phyloP scores from a whole-genome alignment of 2,888 invertebrate species.

The Mylabris sibirica region DNA sequence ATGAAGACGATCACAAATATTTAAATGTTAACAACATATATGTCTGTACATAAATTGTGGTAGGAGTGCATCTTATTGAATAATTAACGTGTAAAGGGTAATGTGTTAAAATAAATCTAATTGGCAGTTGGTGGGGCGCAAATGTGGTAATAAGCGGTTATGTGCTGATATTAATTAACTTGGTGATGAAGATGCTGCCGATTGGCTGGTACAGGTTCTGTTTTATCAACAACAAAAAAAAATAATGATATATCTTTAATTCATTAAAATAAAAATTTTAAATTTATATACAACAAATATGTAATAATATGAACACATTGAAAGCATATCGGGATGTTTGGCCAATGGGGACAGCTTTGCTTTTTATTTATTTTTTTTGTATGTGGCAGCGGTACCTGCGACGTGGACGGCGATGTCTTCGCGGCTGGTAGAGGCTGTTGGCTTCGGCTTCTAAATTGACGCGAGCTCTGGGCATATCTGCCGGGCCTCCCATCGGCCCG shows the following conservation, averaged over 20 bases:
- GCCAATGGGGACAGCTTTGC: constrained; percentile 1
- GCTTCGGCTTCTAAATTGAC: constrained; percentile 50
- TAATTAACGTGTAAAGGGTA: constrained; percentile 23
- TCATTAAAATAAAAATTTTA: neutral
- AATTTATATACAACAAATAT: neutral
- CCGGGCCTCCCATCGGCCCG: constrained; percentile 54
- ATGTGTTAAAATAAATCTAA: constrained; percentile 17
- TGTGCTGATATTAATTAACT: constrained; percentile 26
- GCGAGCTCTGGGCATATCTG: constrained; percentile 52
- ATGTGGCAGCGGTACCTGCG: constrained; percentile 42
- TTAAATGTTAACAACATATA: constrained; percentile 12
- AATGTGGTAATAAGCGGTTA: constrained; percentile 29
- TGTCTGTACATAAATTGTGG: too few relatives aligned
- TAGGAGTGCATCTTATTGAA: constrained; percentile 23
- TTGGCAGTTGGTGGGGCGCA: neutral
- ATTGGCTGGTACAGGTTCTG: constrained; percentile 15
- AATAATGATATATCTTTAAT: too few relatives aligned
- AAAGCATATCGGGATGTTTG: constrained; percentile 27
- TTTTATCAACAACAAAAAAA: neutral
- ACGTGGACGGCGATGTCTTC: constrained; percentile 47
- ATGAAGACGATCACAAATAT: constrained; percentile 22
- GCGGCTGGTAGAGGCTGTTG: constrained; percentile 50
- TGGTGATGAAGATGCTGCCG: constrained; percentile 23
- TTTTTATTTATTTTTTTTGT: neutral
- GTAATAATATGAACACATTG: constrained; percentile 28